These are phyloP conservation scores for Aplysina aerophoba DNA, from an alignment of 37 sponge, comb jelly and placozoan species.

Conservation along the genomic window DNA sequence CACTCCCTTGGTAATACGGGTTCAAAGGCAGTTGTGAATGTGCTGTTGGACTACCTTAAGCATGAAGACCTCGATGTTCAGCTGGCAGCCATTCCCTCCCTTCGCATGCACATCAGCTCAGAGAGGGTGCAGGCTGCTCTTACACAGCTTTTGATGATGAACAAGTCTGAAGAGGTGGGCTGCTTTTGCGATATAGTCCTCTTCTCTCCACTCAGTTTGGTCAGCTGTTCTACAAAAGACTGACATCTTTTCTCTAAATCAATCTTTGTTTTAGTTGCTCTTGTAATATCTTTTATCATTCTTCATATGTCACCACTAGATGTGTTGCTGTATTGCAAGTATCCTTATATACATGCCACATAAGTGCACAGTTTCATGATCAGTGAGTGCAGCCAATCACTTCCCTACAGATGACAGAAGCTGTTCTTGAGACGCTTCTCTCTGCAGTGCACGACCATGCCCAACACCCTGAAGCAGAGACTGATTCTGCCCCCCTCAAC, in stretches of 20 bases:
- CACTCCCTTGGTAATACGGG: slow-evolving; percentile 41
- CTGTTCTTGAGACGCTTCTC: neutral
- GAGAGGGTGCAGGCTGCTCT: neutral
- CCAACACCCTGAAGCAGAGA: slow-evolving; percentile 15
- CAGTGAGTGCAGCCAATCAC: no score
- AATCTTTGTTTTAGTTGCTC: no score
- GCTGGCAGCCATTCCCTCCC: slow-evolving; percentile 17
- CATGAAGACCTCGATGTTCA: slow-evolving; percentile 7
- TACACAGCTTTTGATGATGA: neutral
- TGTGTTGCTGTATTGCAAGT: no score
- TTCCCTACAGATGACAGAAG: slow-evolving; percentile 6
- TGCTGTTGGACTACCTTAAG: neutral
- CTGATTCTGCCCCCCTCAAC: neutral
- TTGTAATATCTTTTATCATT: no score
- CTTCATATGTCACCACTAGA: no score
- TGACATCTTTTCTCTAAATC: no score
- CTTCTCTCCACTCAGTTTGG: no score
- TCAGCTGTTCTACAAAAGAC: no score
- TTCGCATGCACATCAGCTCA: neutral
- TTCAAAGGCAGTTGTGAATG: neutral
- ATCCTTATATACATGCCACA: no score
- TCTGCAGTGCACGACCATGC: neutral
- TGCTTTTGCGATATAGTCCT: neutral
- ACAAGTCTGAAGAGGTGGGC: neutral
- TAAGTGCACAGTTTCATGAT: no score